Evolutionary conservation across 2,888 invertebrate genomes (phyloP).

Genomic region (Eueremaeus valkanovi): DNA sequence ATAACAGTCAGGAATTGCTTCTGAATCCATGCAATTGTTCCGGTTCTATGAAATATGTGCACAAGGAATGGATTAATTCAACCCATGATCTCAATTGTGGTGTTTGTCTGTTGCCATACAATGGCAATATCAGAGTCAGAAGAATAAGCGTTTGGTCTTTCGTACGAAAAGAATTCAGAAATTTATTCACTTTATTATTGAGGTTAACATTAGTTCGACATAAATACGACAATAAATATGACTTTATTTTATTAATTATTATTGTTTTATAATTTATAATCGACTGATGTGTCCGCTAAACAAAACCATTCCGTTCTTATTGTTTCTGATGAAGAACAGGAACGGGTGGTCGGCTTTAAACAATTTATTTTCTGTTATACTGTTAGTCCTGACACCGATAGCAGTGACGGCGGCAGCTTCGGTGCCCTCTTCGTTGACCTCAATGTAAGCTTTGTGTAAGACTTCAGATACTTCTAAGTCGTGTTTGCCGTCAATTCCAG

Average conservation of each 20-base stretch:
- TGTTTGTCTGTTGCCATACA: too few relatives aligned
- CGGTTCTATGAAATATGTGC: slow-evolving; percentile 1
- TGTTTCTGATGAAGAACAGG: slow-evolving; percentile 49
- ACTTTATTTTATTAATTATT: too few relatives aligned
- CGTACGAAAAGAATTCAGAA: too few relatives aligned
- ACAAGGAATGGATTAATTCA: neutral
- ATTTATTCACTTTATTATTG: too few relatives aligned
- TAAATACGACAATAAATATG: too few relatives aligned
- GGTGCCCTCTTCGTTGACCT: slow-evolving; percentile 41
- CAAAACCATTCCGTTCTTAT: slow-evolving; percentile 27
- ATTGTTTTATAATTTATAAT: neutral
- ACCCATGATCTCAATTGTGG: neutral
- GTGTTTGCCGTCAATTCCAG: neutral
- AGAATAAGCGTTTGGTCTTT: too few relatives aligned
- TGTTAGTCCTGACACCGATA: slow-evolving; percentile 37
- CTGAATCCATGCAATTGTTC: slow-evolving; percentile 2
- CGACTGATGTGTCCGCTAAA: slow-evolving; percentile 45
- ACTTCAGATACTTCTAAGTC: slow-evolving; percentile 13
- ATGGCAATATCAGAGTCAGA: too few relatives aligned
- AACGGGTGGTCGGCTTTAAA: slow-evolving; percentile 50
- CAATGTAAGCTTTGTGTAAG: slow-evolving; percentile 36
- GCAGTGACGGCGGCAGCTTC: slow-evolving; percentile 42
- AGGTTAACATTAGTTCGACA: too few relatives aligned
- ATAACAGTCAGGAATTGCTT: neutral
- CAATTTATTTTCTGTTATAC: slow-evolving; percentile 33